Conservation (phyloP, 2,113 vertebrate genomes). For the Promerops cafer region DNA sequence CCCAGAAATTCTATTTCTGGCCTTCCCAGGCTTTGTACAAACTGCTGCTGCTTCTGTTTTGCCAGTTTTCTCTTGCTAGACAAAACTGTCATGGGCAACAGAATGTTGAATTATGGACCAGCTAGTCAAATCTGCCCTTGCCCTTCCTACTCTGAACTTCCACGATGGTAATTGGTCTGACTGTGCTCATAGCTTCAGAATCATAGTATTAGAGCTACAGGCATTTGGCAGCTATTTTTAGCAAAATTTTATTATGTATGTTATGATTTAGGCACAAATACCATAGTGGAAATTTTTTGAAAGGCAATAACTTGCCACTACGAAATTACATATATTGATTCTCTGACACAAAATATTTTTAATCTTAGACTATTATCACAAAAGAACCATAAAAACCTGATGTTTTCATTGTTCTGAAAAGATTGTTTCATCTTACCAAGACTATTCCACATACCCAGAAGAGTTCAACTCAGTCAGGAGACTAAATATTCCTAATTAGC, state of each 20-base stretch:
- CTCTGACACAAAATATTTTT: not conserved
- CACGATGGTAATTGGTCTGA: not conserved
- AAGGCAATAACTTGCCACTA: not conserved
- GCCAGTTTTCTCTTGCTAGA: not conserved
- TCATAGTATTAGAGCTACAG: not conserved
- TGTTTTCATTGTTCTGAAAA: not conserved
- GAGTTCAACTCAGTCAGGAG: not conserved
- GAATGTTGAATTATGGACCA: not conserved
- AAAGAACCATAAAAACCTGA: not conserved
- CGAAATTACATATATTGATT: slow-evolving; percentile 1
- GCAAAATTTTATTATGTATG: not conserved
- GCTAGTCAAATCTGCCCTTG: not conserved
- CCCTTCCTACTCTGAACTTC: not conserved
- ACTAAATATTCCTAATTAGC: not conserved
- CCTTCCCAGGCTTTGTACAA: not conserved
- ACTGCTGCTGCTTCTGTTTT: not conserved
- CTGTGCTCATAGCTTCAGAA: not conserved
- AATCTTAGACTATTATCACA: not conserved
- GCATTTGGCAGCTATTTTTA: not conserved
- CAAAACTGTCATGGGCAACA: not conserved
- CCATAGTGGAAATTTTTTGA: not conserved
- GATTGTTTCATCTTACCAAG: not conserved
- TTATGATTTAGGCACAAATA: not conserved
- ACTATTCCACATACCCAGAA: not conserved
- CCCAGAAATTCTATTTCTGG: not conserved